Base-by-base conservation (phyloP, 2,113 vertebrate species). In the Acanthisitta chloris region DNA sequence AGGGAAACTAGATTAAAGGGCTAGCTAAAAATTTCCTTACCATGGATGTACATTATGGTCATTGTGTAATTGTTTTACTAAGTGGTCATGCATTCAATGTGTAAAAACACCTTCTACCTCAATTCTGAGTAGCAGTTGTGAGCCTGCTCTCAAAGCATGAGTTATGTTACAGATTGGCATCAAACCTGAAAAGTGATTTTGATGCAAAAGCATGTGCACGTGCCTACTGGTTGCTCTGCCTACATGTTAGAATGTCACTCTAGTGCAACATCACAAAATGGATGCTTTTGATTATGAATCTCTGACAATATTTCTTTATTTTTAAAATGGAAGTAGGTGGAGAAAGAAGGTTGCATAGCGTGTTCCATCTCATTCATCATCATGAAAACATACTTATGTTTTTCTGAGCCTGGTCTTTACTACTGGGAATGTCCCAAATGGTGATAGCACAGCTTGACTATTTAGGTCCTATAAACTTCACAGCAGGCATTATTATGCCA, bases 241-340 rank as follows among this genome's bases (percentile, higher is more conserved):
- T 86, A 46, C 40, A 3, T 31, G 12, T 34, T 64, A 40, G 46
- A 61, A 46, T 73, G 26, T 46, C 23, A 51, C 40, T 74, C 19
- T 18, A 48, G 26, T 25, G 66, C 57, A 29, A 3, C 0, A 0
- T 34, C 0, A 1, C 2, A 12, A 51, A 81, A 64, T 65, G 8
- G 46, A 26, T 81, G 10, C 18, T 5, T 3, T n/a, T 38, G 17
- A 23, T 92, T 6, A 2, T 73, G 42, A 77, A 43, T 83, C 28
- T 64, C 3, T 2, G 0, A 1, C 36, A 71, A 23, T 51, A 24
- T 33, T 86, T 73, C 21, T 46, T 43, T 72, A 78, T 20, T 10
- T 94, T 74, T 29, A 34, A 86, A 78, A 83, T 9, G 9, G 12
- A 71, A 74, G 21, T 66, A 29, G 12, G 8, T 79, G 29, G 28